Evolutionary conservation across 2,888 invertebrate species (phyloP), one percentile per base, ranked within the genome.

Genomic region (Dicyrtoma fusca): DNA sequence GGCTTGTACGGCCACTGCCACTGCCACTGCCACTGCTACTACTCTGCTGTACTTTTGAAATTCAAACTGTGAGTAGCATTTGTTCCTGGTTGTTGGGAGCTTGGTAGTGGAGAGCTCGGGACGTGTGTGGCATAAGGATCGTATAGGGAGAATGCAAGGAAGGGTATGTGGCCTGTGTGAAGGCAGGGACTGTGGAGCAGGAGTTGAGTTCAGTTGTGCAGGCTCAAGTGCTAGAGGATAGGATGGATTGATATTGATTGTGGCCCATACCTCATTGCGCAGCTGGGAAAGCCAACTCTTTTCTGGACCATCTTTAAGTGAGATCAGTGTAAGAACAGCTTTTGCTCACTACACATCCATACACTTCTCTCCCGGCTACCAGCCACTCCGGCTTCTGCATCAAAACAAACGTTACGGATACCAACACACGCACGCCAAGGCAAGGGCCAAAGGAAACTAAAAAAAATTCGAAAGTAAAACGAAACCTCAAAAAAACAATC

Each of bases 261-360:
- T 66, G 66, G 53, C 66, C 53, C 66, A 25, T 68, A 55, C 66
- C 55, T 55, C 66, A 68, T 68, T 68, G 66, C 66, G 66, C 66
- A 68, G 55, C 66, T 66, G 66, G 57, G 42, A 51, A n/a, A 34
- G 21, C 44, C 61, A 2, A 17, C 61, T 17, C 44, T 44, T 59
- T 59, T 34, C 59, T 59, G 59, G 34, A 59, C 59, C 34, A 59
- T 59, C 59, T 59, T 61, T 61, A 44, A 61, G 44, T 42, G 42
- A 42, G 19, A 61, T 61, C 61, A 61, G 61, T 61, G 61, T 61
- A 44, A n/a, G 61, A 61, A 61, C 44, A 44, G 26, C 61, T 42
- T 42, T 44, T 42, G 34, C 61, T 61, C 61, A 61, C 61, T 42
- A 42, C 42, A 44, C 61, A 61, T 61, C 61, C 21, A 42, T 55